Evolutionary conservation across 2,888 invertebrate genomes (phyloP).

Genomic region (Amphimallon solstitiale): DNA sequence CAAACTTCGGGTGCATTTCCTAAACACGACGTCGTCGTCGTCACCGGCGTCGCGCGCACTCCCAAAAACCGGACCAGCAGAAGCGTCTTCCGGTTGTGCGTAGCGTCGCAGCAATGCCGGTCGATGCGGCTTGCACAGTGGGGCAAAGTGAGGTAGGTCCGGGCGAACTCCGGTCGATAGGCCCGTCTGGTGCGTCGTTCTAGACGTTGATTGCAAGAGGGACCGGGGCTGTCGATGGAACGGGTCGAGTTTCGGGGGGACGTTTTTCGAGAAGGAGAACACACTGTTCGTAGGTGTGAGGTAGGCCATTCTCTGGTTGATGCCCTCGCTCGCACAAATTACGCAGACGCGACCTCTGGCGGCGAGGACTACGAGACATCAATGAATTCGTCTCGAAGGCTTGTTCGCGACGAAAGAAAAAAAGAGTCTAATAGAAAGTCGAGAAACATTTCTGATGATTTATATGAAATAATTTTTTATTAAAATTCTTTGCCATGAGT

Average conservation of each 20-base stretch:
- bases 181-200: constrained; percentile 52
- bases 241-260: not conserved
- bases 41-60: constrained; percentile 17
- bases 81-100: constrained; percentile 48
- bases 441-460: too few relatives aligned
- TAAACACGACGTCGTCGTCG: constrained; percentile 34
- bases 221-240: not conserved
- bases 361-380: not conserved
- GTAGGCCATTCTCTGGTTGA: constrained; percentile 6
- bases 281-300: not conserved
- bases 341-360: constrained; percentile 16
- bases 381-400: not conserved
- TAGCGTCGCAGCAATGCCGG: constrained; percentile 36
- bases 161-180: constrained; percentile 53
- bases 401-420: not conserved
- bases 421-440: too few relatives aligned
- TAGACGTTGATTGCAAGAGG: constrained; percentile 41
- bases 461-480: too few relatives aligned
- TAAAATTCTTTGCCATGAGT: too few relatives aligned
- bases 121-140: constrained; percentile 28
- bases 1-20: constrained; percentile 32
- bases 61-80: constrained; percentile 22
- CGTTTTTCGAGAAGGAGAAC: not conserved
- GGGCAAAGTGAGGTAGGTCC: constrained; percentile 54
- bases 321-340: constrained; percentile 20